Percentiles rank a stretch among this genome's conserved stretches.
Evolutionary conservation across 2,888 invertebrate species (phyloP).

Genomic region (Brachyptera putata): DNA sequence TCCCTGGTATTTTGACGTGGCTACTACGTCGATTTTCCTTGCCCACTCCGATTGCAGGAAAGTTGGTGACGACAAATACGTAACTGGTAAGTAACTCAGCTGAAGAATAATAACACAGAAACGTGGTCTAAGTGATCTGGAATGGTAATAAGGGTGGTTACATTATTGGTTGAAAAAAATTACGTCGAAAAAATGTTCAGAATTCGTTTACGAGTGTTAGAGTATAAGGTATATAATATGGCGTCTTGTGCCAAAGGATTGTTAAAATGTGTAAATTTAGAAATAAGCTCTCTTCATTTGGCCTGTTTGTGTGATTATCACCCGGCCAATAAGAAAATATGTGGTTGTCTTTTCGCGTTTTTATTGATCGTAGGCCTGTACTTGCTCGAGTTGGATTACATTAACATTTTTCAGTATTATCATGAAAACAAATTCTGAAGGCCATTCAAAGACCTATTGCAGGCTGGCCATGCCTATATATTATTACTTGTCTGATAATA

Average conservation of each 20-base stretch:
- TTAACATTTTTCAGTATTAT: neutral
- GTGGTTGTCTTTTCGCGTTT: constrained; percentile 18
- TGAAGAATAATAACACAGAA: constrained; percentile 58
- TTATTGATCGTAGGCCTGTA: neutral
- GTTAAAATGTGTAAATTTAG: constrained; percentile 43
- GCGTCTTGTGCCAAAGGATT: constrained; percentile 46
- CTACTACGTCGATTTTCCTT: constrained; percentile 89
- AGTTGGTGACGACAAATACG: constrained; percentile 93
- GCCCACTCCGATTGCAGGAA: constrained; percentile 91
- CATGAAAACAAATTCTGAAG: neutral
- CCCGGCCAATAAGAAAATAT: too few species aligned
- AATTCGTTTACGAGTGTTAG: constrained; percentile 41
- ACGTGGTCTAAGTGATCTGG: constrained; percentile 45
- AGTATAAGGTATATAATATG: constrained; percentile 49
- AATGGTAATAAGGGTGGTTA: neutral
- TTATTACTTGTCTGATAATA: too few species aligned
- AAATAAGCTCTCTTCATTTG: constrained; percentile 28
- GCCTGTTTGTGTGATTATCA: too few species aligned
- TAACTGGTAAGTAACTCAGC: constrained; percentile 81
- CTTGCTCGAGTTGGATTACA: neutral
- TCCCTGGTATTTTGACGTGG: constrained; percentile 85
- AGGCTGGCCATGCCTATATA: too few species aligned
- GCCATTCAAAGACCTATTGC: constrained; percentile 1
- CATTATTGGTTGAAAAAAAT: neutral
- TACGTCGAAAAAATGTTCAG: neutral